phyloP scores from a whole-genome alignment of 2,113 vertebrate species.

The Petrocephalus microphthalmus region DNA sequence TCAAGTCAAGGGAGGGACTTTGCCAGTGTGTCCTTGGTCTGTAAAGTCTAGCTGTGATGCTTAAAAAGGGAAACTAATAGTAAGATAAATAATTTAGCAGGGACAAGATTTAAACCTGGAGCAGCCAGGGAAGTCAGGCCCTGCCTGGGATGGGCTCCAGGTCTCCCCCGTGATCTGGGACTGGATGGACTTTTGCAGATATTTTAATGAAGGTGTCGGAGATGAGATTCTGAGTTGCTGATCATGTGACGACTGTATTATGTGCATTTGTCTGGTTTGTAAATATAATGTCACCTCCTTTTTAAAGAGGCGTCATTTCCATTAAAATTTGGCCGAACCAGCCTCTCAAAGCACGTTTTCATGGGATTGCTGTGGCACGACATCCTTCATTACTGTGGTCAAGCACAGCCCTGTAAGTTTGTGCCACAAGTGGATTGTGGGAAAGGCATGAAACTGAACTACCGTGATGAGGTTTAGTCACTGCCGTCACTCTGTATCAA shows the following conservation, averaged over 20 bases:
- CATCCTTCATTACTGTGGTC: neutral
- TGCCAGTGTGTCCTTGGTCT: neutral
- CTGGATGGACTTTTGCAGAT: neutral
- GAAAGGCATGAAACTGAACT: neutral
- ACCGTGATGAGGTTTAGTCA: neutral
- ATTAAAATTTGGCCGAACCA: neutral
- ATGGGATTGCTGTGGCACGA: neutral
- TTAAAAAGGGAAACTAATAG: neutral
- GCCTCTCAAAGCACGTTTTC: neutral
- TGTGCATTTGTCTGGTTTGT: neutral
- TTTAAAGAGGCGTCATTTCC: neutral
- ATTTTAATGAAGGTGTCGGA: neutral
- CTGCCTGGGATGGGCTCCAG: neutral
- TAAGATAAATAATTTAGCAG: neutral
- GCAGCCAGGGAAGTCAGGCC: neutral
- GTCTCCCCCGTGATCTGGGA: neutral
- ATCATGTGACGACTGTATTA: neutral
- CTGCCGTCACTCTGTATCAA: neutral
- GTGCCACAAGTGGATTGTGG: neutral
- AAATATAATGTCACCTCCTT: neutral
- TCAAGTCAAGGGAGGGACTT: neutral
- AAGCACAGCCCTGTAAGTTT: neutral
- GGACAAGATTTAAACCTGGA: neutral
- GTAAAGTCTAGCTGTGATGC: neutral
- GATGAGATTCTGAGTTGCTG: neutral